Base-by-base conservation (phyloP, 2,888 invertebrate genomes). In the Endomychus coccineus region DNA sequence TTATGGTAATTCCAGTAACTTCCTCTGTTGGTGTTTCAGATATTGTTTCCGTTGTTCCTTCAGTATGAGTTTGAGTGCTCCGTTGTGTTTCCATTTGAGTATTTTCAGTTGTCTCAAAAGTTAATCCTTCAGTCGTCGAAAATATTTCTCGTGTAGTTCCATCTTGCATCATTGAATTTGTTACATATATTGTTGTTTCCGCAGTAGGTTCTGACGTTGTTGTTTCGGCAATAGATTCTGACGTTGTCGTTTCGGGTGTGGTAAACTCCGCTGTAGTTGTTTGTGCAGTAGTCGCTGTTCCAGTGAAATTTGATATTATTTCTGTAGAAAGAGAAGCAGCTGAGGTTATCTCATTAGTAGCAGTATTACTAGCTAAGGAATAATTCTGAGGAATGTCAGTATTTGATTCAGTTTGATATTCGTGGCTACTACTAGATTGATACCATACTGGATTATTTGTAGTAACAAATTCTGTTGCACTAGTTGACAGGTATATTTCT, bases 1-100 rank as follows among this genome's bases (percentile, higher is more conserved):
- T 6, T 19, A 19, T 19, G n/a, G n/a, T 10, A 6, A 25, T 9
- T 11, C 27, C 6, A 6, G 27, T 25, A 29, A 9, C 15, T 16
- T 6, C 5, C 14, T 16, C 14, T 17, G 27, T 17, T 5, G 33
- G 33, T 30, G 17, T 23, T 35, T 24, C 29, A 21, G 32, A 4
- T 21, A 2, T 19, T 43, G 43, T 34, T 49, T 49, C 46, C 19
- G 38, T 17, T 16, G 37, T 31, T 25, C 10, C 27, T 10, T 25
- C 21, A 19, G 6, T n/a, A 19, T 7, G 6, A 28, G 29, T 15
- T 13, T 28, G 11, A 15, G 11, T 15, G 6, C 10, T 14, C 6
- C 7, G 14, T 28, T 28, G 15, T 2, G 16, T 28, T 3, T 5
- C n/a, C 2, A 15, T 28, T 15, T 4, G 2, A 2, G 29, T 7